Conservation (phyloP, 1,140 invertebrate species). For the Aphelinus certus region DNA sequence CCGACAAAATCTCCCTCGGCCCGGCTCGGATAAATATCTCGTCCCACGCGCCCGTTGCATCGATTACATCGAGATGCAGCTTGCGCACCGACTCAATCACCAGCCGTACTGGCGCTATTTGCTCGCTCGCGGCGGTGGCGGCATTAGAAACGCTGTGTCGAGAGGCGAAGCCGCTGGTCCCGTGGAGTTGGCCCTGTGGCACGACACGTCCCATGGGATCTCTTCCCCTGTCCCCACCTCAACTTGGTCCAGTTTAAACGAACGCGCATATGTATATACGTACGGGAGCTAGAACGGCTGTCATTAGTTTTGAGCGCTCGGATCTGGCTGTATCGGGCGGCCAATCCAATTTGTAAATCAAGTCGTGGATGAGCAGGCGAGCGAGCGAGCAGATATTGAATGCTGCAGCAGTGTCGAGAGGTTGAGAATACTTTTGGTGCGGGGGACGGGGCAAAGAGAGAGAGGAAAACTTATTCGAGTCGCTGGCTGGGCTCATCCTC, state of each 20-base stretch:
- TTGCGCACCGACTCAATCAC: no score
- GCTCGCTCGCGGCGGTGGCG: no score
- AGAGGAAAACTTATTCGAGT: slow-evolving; percentile 25
- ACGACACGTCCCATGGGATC: no score
- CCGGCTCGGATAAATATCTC: no score
- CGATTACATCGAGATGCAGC: not conserved
- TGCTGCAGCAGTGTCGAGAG: not conserved
- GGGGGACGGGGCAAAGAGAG: not conserved
- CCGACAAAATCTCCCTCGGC: no score
- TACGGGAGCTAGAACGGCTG: slow-evolving; percentile 39
- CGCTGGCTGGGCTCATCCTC: slow-evolving; percentile 13
- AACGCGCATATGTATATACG: slow-evolving; percentile 41
- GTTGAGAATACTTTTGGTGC: not conserved
- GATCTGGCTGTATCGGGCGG: slow-evolving; percentile 34
- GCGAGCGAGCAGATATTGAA: slow-evolving; percentile 44
- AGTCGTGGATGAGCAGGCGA: slow-evolving; percentile 57
- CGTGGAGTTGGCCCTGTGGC: no score
- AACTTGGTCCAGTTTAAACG: slow-evolving; percentile 12
- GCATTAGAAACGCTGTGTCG: no score
- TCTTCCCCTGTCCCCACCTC: not conserved
- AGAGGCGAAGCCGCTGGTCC: no score
- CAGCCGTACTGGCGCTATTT: no score
- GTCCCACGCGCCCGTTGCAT: not conserved
- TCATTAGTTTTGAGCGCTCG: slow-evolving; percentile 53
- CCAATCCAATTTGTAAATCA: slow-evolving; percentile 59